phyloP scores from a whole-genome alignment of 1,140 invertebrate genomes.

The Cotesia typhae region DNA sequence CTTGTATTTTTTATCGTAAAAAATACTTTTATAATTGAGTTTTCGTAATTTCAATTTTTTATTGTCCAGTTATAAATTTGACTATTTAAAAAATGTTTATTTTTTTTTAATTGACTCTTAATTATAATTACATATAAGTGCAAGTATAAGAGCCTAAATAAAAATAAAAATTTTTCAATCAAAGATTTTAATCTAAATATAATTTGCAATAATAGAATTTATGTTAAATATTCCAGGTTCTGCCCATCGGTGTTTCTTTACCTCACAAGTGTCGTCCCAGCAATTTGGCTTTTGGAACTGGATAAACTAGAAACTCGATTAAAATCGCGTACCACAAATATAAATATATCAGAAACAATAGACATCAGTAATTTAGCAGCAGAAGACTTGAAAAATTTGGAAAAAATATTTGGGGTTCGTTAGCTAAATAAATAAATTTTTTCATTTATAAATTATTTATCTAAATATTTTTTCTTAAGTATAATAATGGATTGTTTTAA shows the following conservation, averaged over 20 bases:
- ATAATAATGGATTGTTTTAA: slow-evolving; percentile 15
- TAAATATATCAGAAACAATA: slow-evolving; percentile 64
- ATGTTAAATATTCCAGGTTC: slow-evolving; percentile 70
- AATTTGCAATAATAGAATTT: not conserved
- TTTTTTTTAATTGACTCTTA: too few relatives aligned
- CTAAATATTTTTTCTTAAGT: not conserved
- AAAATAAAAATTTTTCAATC: too few relatives aligned
- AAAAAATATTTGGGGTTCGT: slow-evolving; percentile 68
- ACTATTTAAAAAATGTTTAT: too few relatives aligned
- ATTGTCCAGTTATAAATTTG: too few relatives aligned
- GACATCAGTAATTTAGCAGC: slow-evolving; percentile 63
- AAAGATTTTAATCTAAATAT: too few relatives aligned
- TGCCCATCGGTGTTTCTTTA: slow-evolving; percentile 88
- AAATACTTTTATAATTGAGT: slow-evolving; percentile 35
- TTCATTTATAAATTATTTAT: not conserved
- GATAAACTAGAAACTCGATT: slow-evolving; percentile 79
- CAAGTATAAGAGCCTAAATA: too few relatives aligned
- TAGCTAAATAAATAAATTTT: slow-evolving; percentile 16
- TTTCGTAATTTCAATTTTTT: not conserved
- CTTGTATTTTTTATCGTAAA: slow-evolving; percentile 27
- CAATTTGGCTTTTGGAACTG: slow-evolving; percentile 85
- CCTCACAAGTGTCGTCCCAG: slow-evolving; percentile 80
- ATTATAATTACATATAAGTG: too few relatives aligned
- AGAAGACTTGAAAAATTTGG: slow-evolving; percentile 66
- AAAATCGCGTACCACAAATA: slow-evolving; percentile 65